phyloP scores from a whole-genome alignment of 2,113 vertebrate species.

The Felis catus region F.catus_Fca126_mat1.0 CM031412.1:153397001-153397500 shows the following conservation, averaged over 20 bases:
- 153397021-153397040: no score
- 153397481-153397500: background rate
- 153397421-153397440: background rate
- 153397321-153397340: background rate
- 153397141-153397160: background rate
- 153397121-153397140: no score
- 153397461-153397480: background rate
- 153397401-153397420: background rate
- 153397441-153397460: background rate
- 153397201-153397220: background rate
- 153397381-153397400: background rate
- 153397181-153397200: background rate
- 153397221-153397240: background rate
- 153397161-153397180: background rate
- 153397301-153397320: background rate
- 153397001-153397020: no score
- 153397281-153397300: background rate
- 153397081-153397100: no score
- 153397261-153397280: background rate
- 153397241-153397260: slow-evolving; percentile 20
- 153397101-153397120: no score
- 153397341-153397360: background rate
- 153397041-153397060: no score
- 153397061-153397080: no score
- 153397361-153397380: background rate